These are phyloP conservation scores for Triplophysa rosa DNA, from an alignment of 2,113 vertebrate species.

Conservation along the genomic window DNA sequence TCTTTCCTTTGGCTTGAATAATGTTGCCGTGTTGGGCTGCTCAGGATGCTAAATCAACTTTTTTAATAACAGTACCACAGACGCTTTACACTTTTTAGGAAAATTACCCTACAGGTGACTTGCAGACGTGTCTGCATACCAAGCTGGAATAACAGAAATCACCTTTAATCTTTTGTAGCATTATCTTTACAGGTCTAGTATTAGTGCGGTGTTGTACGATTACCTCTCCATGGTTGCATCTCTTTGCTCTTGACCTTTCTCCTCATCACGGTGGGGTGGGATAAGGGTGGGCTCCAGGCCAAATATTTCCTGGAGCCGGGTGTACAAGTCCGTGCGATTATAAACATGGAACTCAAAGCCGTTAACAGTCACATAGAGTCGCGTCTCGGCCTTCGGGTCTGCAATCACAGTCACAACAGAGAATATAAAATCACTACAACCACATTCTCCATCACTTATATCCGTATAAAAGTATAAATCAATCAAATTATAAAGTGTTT, in stretches of 20 bases:
- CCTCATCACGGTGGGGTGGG: slow-evolving; percentile 83
- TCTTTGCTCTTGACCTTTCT: slow-evolving; percentile 77
- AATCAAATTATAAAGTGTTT: not conserved
- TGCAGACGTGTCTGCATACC: not conserved
- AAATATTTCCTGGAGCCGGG: slow-evolving; percentile 90
- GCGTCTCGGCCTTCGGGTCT: slow-evolving; percentile 98
- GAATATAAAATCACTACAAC: not conserved
- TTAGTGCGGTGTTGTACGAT: not conserved
- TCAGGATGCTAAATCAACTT: not conserved
- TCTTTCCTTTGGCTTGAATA: too few relatives aligned
- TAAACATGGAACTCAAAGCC: slow-evolving; percentile 98
- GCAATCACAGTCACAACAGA: slow-evolving; percentile 19
- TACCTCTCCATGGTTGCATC: slow-evolving; percentile 85
- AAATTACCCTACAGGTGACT: not conserved
- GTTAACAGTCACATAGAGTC: slow-evolving; percentile 93
- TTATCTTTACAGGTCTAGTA: not conserved
- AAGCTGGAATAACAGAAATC: not conserved
- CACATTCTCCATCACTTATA: not conserved
- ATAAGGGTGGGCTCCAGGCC: slow-evolving; percentile 92
- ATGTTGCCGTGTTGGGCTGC: not conserved
- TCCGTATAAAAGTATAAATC: not conserved
- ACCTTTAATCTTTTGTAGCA: not conserved
- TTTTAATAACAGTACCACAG: too few relatives aligned
- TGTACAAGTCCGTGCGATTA: slow-evolving; percentile 93
- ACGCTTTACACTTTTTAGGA: too few relatives aligned